Percentiles rank a stretch among this genome's conserved stretches.
These are phyloP conservation scores for Reticulitermes speratus DNA, from an alignment of 1,140 invertebrate genomes.

Conservation along the genomic window DNA sequence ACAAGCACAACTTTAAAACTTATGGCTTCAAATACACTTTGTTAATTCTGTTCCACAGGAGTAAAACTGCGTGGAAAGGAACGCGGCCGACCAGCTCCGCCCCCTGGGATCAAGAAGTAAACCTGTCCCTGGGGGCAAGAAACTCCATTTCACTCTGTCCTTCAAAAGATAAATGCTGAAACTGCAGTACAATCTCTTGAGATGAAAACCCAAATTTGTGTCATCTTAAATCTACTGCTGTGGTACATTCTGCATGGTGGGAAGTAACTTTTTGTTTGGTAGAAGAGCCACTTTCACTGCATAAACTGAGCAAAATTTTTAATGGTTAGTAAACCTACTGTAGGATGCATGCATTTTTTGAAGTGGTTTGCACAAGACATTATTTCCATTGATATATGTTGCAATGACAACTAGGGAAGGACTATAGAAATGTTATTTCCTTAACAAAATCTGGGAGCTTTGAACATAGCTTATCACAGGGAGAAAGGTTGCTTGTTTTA, in stretches of 20 bases:
- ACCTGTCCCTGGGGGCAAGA: conserved; percentile 30
- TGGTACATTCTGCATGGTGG: conserved; percentile 5
- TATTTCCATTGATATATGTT: background rate
- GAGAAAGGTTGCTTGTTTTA: background rate
- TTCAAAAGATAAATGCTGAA: conserved; percentile 5
- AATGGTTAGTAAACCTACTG: background rate
- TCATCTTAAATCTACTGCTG: background rate
- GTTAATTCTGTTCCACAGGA: conserved; percentile 39
- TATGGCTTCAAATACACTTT: no score
- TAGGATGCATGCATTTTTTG: background rate
- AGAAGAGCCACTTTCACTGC: background rate
- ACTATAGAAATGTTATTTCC: background rate
- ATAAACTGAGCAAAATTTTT: background rate
- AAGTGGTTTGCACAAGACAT: background rate
- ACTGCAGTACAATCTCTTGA: background rate
- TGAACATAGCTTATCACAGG: background rate
- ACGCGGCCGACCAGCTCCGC: conserved; percentile 52
- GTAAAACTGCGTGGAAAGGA: conserved; percentile 61
- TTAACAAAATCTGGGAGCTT: background rate
- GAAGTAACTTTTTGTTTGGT: background rate
- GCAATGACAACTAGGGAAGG: background rate
- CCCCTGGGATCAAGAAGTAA: conserved; percentile 42
- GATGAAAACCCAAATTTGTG: background rate
- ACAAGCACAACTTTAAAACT: no score
- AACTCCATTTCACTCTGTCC: conserved; percentile 21